These are phyloP conservation scores for Anastrepha obliqua DNA, from an alignment of 1,140 invertebrate species.

Conservation along the genomic window DNA sequence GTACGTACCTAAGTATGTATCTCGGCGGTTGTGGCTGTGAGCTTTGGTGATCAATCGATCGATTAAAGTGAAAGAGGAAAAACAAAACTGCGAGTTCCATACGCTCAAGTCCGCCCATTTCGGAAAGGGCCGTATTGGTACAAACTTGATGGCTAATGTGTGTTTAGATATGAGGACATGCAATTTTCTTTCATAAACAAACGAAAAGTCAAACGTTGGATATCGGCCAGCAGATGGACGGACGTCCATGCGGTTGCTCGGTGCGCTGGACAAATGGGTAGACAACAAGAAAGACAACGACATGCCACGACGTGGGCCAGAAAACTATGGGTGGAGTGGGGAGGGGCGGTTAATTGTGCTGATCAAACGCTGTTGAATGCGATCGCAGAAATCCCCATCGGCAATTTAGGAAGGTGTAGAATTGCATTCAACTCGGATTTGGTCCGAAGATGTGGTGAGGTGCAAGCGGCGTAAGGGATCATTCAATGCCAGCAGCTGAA, in stretches of 20 bases:
- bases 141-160: slow-evolving; percentile 53
- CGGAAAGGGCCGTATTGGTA: slow-evolving; percentile 20
- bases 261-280: background rate
- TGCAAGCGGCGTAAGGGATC: background rate
- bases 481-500: background rate
- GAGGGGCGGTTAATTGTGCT: slow-evolving; percentile 38
- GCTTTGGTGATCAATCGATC: slow-evolving; percentile 49
- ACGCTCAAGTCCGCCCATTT: slow-evolving; percentile 11
- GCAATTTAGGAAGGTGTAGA: slow-evolving; percentile 21
- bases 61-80: slow-evolving; percentile 23
- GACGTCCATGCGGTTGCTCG: background rate
- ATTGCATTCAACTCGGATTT: background rate
- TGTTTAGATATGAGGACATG: slow-evolving; percentile 55
- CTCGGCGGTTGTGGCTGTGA: background rate
- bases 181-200: slow-evolving; percentile 53
- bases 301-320: background rate
- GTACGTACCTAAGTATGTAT: background rate
- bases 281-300: background rate
- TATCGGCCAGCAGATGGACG: background rate
- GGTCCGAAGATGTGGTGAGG: background rate
- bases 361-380: slow-evolving; percentile 5
- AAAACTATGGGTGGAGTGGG: background rate
- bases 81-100: background rate
- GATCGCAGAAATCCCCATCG: background rate
- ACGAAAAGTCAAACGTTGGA: slow-evolving; percentile 31